phyloP scores from a whole-genome alignment of 2,888 invertebrate genomes.

The Dasypogon diadema region DNA sequence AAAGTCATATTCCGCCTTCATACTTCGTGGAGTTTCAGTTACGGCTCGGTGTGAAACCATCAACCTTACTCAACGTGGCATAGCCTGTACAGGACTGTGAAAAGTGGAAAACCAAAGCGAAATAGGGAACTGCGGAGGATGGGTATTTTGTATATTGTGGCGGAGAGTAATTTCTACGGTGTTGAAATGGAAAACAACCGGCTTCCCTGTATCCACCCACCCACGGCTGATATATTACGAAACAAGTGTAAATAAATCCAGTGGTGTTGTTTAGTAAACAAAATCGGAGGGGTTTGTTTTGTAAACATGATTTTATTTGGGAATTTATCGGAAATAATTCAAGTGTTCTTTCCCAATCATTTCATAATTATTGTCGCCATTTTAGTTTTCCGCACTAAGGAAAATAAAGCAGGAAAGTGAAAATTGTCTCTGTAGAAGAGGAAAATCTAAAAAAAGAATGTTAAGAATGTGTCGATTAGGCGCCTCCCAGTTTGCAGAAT shows the following conservation, averaged over 20 bases:
- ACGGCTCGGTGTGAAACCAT: constrained; percentile 18
- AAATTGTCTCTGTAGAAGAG: constrained; percentile 24
- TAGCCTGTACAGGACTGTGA: constrained; percentile 9
- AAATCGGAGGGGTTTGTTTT: constrained; percentile 38
- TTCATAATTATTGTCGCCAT: constrained; percentile 31
- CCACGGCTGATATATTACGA: constrained; percentile 46
- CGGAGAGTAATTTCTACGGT: constrained; percentile 14
- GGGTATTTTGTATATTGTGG: constrained; percentile 44
- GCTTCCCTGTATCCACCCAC: constrained; percentile 1
- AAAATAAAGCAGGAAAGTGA: constrained; percentile 25
- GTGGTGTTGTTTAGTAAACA: constrained; percentile 57
- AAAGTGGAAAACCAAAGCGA: constrained; percentile 39
- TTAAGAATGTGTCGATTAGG: not conserved
- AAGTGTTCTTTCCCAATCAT: not conserved
- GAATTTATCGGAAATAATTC: not conserved
- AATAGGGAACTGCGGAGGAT: constrained; percentile 13
- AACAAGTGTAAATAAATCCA: constrained; percentile 57
- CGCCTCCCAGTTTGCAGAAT: constrained; percentile 53
- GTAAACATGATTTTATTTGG: not conserved
- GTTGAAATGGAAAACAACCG: constrained; percentile 28
- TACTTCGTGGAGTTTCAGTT: constrained; percentile 18
- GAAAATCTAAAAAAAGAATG: constrained; percentile 24
- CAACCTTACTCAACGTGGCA: constrained; percentile 29
- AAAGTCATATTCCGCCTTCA: constrained; percentile 39
- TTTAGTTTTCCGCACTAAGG: not conserved